These are phyloP conservation scores for Casuarius casuarius DNA, from an alignment of 2,113 vertebrate genomes.

Conservation along the genomic window DNA sequence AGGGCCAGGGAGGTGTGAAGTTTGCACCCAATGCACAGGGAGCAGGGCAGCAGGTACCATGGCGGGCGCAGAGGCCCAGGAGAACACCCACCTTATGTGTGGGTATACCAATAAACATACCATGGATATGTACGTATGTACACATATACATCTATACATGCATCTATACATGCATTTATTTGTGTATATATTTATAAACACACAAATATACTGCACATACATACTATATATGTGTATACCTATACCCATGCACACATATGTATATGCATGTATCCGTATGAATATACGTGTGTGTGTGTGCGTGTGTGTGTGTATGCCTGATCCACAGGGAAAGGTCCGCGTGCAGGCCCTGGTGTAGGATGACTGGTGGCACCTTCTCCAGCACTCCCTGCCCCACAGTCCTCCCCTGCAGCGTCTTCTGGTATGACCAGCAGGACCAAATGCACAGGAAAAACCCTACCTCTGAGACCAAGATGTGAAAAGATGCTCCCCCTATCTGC, in stretches of 20 bases:
- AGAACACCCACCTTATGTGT: not conserved
- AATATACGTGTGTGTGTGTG: not conserved
- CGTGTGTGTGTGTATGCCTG: not conserved
- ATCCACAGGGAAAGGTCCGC: not conserved
- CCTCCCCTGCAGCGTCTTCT: not conserved
- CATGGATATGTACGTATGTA: not conserved
- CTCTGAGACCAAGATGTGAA: not conserved
- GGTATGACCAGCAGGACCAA: not conserved
- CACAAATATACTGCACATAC: fast-evolving
- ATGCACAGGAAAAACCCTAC: no score
- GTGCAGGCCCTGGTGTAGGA: not conserved
- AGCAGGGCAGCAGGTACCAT: not conserved
- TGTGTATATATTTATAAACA: no score
- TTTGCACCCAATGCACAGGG: not conserved
- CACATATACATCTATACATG: no score
- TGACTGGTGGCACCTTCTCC: not conserved
- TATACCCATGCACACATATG: not conserved
- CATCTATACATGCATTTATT: no score
- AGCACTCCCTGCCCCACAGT: not conserved
- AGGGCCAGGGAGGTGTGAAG: not conserved
- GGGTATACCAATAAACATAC: not conserved
- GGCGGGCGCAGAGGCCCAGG: not conserved
- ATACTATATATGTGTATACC: not conserved
- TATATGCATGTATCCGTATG: fast-evolving
- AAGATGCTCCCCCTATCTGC: not conserved